Evolutionary conservation across 2,113 vertebrate genomes (phyloP).

Genomic region (Reinhardtius hippoglossoides): DNA sequence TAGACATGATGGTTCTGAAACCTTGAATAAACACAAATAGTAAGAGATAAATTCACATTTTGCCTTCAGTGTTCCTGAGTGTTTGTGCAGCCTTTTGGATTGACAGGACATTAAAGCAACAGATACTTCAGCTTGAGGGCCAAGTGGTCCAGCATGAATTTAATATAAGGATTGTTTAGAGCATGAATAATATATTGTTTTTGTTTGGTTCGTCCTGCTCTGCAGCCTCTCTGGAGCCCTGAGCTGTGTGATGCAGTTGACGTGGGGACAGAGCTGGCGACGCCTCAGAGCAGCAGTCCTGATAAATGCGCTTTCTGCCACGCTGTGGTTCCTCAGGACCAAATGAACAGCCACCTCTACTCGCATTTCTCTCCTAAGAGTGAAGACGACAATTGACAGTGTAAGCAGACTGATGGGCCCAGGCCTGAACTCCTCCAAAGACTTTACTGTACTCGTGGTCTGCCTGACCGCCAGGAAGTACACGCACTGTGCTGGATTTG

Average conservation of each 20-base stretch:
- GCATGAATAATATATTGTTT: conserved; percentile 54
- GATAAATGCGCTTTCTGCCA: conserved; percentile 95
- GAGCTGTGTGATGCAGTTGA: conserved; percentile 80
- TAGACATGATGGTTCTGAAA: conserved; percentile 14
- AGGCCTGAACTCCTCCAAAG: conserved; percentile 42
- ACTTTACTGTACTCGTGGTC: conserved; percentile 61
- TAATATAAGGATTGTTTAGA: conserved; percentile 39
- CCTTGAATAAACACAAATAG: conserved; percentile 38
- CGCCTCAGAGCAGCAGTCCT: conserved; percentile 80
- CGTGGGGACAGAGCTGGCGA: conserved; percentile 81
- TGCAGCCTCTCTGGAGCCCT: conserved; percentile 92
- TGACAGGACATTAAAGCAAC: conserved; percentile 44
- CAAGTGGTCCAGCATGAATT: conserved; percentile 18
- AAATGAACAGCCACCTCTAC: conserved; percentile 95
- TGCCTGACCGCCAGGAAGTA: conserved; percentile 52
- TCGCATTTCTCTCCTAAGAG: conserved; percentile 88
- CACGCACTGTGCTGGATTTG: conserved; percentile 66
- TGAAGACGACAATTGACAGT: conserved; percentile 83
- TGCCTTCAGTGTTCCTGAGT: conserved; percentile 8
- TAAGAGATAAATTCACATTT: conserved; percentile 4
- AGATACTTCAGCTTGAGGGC: conserved; percentile 35
- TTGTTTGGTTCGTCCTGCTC: conserved; percentile 62
- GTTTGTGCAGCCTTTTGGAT: conserved; percentile 22
- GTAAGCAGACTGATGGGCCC: conserved; percentile 56
- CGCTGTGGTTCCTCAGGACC: conserved; percentile 89